Evolutionary conservation across 2,113 vertebrate genomes (phyloP).

Genomic region (Phylloscopus trochilus): DNA sequence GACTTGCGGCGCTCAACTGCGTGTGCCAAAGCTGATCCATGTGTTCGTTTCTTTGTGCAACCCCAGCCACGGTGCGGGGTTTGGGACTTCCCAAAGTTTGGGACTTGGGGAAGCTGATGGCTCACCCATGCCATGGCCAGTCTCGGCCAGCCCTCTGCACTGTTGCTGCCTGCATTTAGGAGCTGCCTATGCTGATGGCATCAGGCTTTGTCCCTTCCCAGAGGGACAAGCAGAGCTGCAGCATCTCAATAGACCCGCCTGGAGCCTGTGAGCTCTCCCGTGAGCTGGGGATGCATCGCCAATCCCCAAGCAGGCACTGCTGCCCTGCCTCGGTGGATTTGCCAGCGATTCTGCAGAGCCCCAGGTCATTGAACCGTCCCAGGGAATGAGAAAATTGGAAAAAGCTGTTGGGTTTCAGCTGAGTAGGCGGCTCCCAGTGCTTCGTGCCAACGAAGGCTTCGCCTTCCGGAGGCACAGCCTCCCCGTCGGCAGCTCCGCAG

Average conservation of each 20-base stretch:
- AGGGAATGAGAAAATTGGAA: constrained; percentile 58
- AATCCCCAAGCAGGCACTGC: background rate
- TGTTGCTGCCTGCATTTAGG: background rate
- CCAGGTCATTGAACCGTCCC: constrained; percentile 16
- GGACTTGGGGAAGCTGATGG: background rate
- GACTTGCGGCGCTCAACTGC: background rate
- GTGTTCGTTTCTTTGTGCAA: background rate
- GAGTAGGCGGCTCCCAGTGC: constrained; percentile 40
- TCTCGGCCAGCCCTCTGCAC: background rate
- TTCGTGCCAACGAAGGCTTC: constrained; percentile 49
- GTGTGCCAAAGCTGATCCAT: background rate
- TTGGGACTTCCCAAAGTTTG: background rate
- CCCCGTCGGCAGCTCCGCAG: background rate
- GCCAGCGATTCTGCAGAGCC: constrained; percentile 6
- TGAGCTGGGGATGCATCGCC: accelerated
- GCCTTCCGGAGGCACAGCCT: constrained; percentile 56
- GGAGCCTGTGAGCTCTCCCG: background rate
- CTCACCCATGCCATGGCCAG: background rate
- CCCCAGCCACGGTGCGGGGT: background rate
- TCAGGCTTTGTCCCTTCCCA: background rate
- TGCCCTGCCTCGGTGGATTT: background rate
- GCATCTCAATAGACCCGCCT: background rate
- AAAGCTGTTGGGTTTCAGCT: constrained; percentile 56
- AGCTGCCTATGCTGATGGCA: background rate
- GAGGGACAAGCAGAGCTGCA: background rate